Evolutionary conservation across 1,140 invertebrate species (phyloP).

Genomic region (Drosophila micromelanica): DNA sequence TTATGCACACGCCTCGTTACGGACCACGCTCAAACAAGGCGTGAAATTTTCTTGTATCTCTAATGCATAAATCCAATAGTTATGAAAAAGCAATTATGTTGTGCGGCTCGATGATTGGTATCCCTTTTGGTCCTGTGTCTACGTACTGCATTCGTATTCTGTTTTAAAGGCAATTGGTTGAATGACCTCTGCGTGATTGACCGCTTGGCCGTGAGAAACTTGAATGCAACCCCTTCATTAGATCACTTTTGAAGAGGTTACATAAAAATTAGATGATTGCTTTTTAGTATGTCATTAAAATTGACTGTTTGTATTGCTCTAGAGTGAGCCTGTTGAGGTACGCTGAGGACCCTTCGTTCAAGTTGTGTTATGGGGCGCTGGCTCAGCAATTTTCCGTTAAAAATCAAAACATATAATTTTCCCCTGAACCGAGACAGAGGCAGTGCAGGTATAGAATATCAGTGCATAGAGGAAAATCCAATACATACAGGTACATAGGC

Average conservation of each 20-base stretch:
- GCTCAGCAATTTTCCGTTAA: slow-evolving; percentile 74
- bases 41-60: slow-evolving; percentile 65
- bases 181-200: slow-evolving; percentile 67
- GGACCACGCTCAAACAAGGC: slow-evolving; percentile 64
- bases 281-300: slow-evolving; percentile 73
- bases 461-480: slow-evolving; percentile 68
- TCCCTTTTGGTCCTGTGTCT: slow-evolving; percentile 20
- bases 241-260: slow-evolving; percentile 61
- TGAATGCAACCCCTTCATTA: slow-evolving; percentile 60
- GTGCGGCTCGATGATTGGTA: slow-evolving; percentile 2
- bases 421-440: slow-evolving; percentile 20
- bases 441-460: slow-evolving; percentile 48
- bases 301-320: slow-evolving; percentile 62
- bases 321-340: slow-evolving; percentile 8
- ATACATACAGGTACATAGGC: slow-evolving; percentile 56
- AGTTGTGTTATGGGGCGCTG: slow-evolving; percentile 11
- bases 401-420: slow-evolving; percentile 81
- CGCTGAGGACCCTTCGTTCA: slow-evolving; percentile 1
- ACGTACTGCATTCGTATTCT: not conserved
- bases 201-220: slow-evolving; percentile 59
- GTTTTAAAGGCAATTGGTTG: slow-evolving; percentile 40
- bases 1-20: slow-evolving; percentile 68
- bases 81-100: slow-evolving; percentile 73
- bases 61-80: slow-evolving; percentile 65
- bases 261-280: slow-evolving; percentile 76